A percentile compares a stretch with the other conserved stretches of the same genome.
Evolutionary conservation across 2,888 invertebrate species (phyloP).

Genomic region (Tetragonula carbonaria): DNA sequence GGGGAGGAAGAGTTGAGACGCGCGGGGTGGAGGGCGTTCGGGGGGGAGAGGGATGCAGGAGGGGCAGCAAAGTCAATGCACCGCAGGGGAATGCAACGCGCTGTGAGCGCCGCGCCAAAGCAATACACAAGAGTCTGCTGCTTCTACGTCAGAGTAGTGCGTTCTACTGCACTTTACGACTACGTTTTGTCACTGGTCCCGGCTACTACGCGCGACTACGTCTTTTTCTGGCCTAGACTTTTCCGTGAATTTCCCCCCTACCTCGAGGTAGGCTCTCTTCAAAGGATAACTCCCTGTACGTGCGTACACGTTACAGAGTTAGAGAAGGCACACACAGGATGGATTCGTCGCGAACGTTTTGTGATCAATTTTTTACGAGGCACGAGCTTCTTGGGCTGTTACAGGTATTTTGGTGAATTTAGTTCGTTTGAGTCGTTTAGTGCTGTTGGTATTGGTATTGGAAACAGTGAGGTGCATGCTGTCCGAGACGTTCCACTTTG

Average conservation of each 20-base stretch:
- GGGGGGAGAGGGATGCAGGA: slow-evolving; percentile 59
- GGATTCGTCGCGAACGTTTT: neutral
- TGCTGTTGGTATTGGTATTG: too few relatives aligned
- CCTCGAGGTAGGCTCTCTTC: neutral
- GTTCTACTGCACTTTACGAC: slow-evolving; percentile 76
- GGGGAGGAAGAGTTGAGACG: slow-evolving; percentile 26
- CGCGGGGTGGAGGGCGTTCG: slow-evolving; percentile 55
- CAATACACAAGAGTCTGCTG: slow-evolving; percentile 72
- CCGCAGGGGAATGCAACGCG: slow-evolving; percentile 82
- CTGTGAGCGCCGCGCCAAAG: slow-evolving; percentile 70
- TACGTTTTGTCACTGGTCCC: slow-evolving; percentile 33
- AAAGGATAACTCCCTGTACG: neutral
- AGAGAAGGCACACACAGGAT: neutral
- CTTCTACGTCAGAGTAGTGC: slow-evolving; percentile 79
- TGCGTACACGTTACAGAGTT: neutral
- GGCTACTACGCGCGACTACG: slow-evolving; percentile 46
- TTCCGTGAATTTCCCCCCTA: slow-evolving; percentile 3
- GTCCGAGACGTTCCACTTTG: too few relatives aligned
- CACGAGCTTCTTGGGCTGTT: rapidly evolving
- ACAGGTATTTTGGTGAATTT: neutral
- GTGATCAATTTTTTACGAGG: neutral
- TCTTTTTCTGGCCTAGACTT: slow-evolving; percentile 20
- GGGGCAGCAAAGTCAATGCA: slow-evolving; percentile 81
- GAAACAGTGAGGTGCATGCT: too few relatives aligned
- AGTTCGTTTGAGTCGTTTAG: neutral